These are phyloP conservation scores for Drosophila kohkoa DNA, from an alignment of 1,140 invertebrate species.

Conservation along the genomic window DNA sequence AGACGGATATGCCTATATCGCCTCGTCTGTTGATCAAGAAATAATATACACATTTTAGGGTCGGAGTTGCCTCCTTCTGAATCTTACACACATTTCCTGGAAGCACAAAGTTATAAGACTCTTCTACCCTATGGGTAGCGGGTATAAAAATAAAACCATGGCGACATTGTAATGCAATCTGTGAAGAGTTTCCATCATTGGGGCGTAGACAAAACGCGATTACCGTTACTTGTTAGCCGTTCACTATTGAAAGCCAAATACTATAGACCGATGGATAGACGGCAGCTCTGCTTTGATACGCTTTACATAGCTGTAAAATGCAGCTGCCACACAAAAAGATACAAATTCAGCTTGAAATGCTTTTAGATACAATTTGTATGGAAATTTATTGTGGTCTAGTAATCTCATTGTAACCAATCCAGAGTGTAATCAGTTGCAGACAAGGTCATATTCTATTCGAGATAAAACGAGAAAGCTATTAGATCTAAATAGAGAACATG, in stretches of 20 bases:
- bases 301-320: slow-evolving; percentile 65
- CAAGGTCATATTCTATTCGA: no score
- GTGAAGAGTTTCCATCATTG: slow-evolving; percentile 64
- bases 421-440: no score
- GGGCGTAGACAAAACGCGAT: slow-evolving; percentile 54
- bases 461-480: no score
- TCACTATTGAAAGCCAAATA: slow-evolving; percentile 59
- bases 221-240: slow-evolving; percentile 63
- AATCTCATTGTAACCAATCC: slow-evolving; percentile 12
- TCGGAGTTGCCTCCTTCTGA: no score
- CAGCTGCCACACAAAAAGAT: slow-evolving; percentile 72
- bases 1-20: no score
- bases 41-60: no score
- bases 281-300: slow-evolving; percentile 58
- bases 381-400: slow-evolving; percentile 61
- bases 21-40: no score
- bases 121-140: no score
- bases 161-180: slow-evolving; percentile 57
- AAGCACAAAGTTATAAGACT: no score
- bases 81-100: no score
- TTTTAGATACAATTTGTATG: neutral
- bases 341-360: slow-evolving; percentile 29
- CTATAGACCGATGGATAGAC: slow-evolving; percentile 20
- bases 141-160: neutral
- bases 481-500: no score